These are phyloP conservation scores for Deroplatys truncata DNA, from an alignment of 2,888 invertebrate genomes.

Conservation along the genomic window DNA sequence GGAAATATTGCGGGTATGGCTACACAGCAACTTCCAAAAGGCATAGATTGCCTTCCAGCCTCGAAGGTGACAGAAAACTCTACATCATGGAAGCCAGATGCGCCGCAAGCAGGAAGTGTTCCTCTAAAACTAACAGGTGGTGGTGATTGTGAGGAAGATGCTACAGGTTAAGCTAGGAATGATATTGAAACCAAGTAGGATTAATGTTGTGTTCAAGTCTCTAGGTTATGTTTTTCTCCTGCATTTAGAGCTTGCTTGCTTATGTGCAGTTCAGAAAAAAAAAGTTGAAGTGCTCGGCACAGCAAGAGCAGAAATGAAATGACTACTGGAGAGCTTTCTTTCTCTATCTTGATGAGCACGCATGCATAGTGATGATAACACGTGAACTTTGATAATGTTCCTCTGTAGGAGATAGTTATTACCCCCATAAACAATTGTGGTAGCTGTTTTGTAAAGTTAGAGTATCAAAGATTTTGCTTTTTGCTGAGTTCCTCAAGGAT, in stretches of 20 bases:
- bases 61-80: not conserved
- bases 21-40: constrained; percentile 1
- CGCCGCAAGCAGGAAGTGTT: not conserved
- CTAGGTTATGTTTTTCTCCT: too few species aligned
- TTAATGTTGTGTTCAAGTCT: not conserved
- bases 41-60: constrained; percentile 1
- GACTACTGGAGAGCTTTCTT: not conserved
- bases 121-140: constrained; percentile 2
- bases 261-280: too few species aligned
- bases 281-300: too few species aligned
- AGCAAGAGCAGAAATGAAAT: too few species aligned
- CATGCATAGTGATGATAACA: too few species aligned
- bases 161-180: not conserved
- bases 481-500: not conserved
- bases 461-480: not conserved
- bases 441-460: not conserved
- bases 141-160: not conserved
- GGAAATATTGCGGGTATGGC: not conserved
- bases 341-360: not conserved
- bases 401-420: not conserved
- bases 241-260: too few species aligned
- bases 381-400: not conserved
- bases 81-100: not conserved
- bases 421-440: too few species aligned
- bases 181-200: not conserved